phyloP scores from a whole-genome alignment of 92 coral and sea anemone species.

The Montipora capitata region DNA sequence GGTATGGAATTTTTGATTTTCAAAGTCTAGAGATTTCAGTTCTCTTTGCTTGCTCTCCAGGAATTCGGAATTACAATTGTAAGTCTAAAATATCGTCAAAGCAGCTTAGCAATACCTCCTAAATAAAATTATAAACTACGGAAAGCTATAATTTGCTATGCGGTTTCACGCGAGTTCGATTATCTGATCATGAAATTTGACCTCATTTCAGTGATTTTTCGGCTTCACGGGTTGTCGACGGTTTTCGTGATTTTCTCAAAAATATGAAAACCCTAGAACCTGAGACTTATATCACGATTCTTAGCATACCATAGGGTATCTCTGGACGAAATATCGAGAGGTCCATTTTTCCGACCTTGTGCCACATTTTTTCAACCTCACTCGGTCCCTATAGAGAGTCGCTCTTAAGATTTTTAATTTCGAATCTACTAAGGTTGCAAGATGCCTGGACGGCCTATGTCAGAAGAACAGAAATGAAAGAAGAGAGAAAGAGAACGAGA shows the following conservation, averaged over 20 bases:
- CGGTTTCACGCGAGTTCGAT: slow-evolving; percentile 22
- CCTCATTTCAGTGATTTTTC: slow-evolving; percentile 34
- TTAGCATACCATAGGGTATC: slow-evolving; percentile 24
- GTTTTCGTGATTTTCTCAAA: slow-evolving; percentile 6
- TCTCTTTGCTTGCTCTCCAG: too few relatives aligned
- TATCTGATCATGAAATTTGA: slow-evolving; percentile 26
- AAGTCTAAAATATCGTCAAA: too few relatives aligned
- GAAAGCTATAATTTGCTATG: not conserved
- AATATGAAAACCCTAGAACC: not conserved
- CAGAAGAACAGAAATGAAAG: too few relatives aligned
- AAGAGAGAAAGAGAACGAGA: too few relatives aligned
- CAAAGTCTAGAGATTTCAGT: too few relatives aligned
- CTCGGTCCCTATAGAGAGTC: not conserved
- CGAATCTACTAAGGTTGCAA: too few relatives aligned
- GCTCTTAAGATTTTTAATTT: too few relatives aligned
- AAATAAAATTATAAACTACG: slow-evolving; percentile 19
- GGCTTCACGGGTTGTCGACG: slow-evolving; percentile 14
- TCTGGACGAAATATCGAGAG: not conserved
- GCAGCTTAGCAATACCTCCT: too few relatives aligned
- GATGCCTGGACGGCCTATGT: too few relatives aligned
- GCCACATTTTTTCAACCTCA: slow-evolving; percentile 11
- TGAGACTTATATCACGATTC: slow-evolving; percentile 11
- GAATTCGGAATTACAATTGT: too few relatives aligned
- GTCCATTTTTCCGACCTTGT: slow-evolving; percentile 1
- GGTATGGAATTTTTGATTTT: too few relatives aligned